phyloP scores from a whole-genome alignment of 2,797 vertebrate species.

The Trachops cirrhosus region DNA sequence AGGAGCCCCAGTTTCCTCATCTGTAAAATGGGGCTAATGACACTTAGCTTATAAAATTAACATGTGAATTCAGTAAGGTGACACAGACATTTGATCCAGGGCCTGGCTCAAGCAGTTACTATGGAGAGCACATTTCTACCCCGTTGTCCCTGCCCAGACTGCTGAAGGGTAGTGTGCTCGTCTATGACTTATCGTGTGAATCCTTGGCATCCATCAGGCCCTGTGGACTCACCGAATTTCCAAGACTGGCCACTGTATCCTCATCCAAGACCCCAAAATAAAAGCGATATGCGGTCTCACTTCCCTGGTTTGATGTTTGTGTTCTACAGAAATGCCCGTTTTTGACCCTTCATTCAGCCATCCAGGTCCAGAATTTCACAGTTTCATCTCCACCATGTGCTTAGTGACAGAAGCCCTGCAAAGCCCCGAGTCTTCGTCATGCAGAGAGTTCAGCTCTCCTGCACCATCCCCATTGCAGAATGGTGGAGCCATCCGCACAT shows the following conservation, averaged over 20 bases:
- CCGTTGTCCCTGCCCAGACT: neutral
- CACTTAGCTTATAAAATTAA: neutral
- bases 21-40: neutral
- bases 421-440: neutral
- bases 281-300: neutral
- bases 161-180: neutral
- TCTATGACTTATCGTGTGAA: neutral
- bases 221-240: neutral
- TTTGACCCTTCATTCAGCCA: neutral
- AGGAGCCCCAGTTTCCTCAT: neutral
- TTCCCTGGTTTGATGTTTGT: neutral
- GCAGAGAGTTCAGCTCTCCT: neutral
- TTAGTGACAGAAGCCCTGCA: neutral
- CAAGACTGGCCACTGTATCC: neutral
- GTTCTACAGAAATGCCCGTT: neutral
- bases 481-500: neutral
- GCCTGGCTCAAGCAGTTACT: neutral
- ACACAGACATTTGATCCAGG: neutral
- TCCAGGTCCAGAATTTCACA: neutral
- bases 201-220: neutral
- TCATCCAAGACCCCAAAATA: neutral
- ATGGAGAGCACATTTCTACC: neutral
- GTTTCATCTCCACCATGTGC: neutral
- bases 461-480: neutral
- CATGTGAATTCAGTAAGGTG: neutral